phyloP scores from a whole-genome alignment of 1,140 invertebrate genomes.

The Drosophila oshimai region DNA sequence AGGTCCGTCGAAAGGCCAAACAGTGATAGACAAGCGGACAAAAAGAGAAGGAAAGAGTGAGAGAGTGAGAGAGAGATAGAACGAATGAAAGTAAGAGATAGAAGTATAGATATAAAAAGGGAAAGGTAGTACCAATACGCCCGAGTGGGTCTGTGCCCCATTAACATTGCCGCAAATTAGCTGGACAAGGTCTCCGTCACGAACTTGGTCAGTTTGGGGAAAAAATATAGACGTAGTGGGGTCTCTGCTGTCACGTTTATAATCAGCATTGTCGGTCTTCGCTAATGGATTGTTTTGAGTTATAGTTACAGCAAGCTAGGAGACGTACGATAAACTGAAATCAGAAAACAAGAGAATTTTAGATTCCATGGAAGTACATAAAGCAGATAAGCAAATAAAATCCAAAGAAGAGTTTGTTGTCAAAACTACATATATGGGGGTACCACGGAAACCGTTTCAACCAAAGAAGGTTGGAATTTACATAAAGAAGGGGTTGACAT shows the following conservation, averaged over 20 bases:
- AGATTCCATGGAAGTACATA: too few species aligned
- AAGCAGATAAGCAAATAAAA: too few species aligned
- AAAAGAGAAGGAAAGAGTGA: neutral
- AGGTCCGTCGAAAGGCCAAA: slow-evolving; percentile 22
- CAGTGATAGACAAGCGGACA: slow-evolving; percentile 1
- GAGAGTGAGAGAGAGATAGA: neutral
- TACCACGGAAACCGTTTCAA: too few species aligned
- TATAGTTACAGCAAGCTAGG: neutral
- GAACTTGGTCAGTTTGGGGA: neutral
- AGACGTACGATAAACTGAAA: neutral
- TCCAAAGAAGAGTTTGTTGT: too few species aligned
- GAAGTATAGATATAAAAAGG: neutral
- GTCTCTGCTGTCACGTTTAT: neutral
- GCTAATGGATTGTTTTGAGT: slow-evolving; percentile 16
- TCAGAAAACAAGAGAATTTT: neutral
- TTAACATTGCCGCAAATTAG: slow-evolving; percentile 34
- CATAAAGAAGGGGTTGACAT: too few species aligned
- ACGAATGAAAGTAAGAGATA: neutral
- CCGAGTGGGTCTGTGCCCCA: slow-evolving; percentile 11
- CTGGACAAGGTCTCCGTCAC: slow-evolving; percentile 4
- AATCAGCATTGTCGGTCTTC: neutral
- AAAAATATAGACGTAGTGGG: neutral
- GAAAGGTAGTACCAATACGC: slow-evolving; percentile 20
- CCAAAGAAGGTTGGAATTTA: too few species aligned
- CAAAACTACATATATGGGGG: too few species aligned